Base-by-base conservation (phyloP, 1,140 invertebrate species). In the Antheraea mylitta region DNA sequence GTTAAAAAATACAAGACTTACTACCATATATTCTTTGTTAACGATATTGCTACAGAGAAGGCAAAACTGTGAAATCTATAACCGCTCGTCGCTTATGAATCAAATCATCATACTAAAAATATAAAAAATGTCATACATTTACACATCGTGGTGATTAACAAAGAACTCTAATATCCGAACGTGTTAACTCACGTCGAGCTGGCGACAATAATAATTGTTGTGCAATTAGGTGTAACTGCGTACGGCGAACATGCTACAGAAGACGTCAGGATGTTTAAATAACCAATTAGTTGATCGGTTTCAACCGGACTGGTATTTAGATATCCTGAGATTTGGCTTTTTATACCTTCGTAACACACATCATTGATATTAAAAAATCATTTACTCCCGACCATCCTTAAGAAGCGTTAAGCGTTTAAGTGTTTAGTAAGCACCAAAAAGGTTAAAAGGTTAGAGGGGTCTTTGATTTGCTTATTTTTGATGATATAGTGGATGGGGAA, bases 111-210 rank as follows among this genome's bases (percentile, higher is more conserved):
- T 38, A 36, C 30, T 18, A 45, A 70, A 37, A 60, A 60, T 38
- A 48, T 53, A 72, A 73, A 73, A 76, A 66, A 64, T 69, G 72
- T 71, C 69, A 72, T 60, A 66, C 71, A 74, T 81, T 78, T 76
- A 38, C 75, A 72, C 71, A 72, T 75, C 79, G 75, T 80, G 76
- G 74, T 80, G 73, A 77, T 82, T 81, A 83, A 83, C 79, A 83
- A 79, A 71, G 66, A 70, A 38, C 63, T 75, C 78, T 80, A 82
- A 83, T 76, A 72, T 72, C 72, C 58, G 73, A 67, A 64, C 64
- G 60, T 11, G 64, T 72, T 71, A 73, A 61, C 59, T 71, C 58
- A 48, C 68, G 18, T 22, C 13, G 59, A 59, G 37, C 64, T 63
- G 73, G 45, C 67, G 67, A 82, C 77, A 77, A 70, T 74, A 75